Evolutionary conservation across 2,113 vertebrate species (phyloP).

Genomic region (Menura novaehollandiae): DNA sequence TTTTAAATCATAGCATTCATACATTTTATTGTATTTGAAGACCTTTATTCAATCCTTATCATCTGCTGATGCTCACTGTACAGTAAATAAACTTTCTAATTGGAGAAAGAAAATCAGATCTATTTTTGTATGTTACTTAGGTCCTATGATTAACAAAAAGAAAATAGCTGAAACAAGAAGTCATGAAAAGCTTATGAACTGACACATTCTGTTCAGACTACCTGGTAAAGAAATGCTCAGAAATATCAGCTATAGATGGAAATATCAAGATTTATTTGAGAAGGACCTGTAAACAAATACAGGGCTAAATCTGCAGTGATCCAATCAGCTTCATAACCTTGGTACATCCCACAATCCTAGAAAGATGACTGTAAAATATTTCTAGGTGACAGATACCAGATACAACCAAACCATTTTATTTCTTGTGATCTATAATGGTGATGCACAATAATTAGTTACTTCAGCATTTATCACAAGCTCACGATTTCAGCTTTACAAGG

Average conservation of each 20-base stretch:
- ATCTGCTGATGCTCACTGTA: neutral
- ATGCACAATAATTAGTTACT: neutral
- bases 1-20: neutral
- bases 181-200: neutral
- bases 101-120: neutral
- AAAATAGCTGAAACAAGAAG: neutral
- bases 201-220: neutral
- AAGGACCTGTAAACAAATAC: neutral
- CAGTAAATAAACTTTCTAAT: neutral
- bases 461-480: neutral
- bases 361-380: neutral
- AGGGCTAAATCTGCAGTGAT: neutral
- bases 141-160: neutral
- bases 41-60: neutral
- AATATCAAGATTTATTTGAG: neutral
- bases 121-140: neutral
- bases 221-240: neutral
- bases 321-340: neutral
- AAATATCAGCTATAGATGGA: neutral
- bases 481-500: neutral
- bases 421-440: neutral
- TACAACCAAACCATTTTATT: neutral
- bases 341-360: neutral
- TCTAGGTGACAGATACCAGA: neutral
- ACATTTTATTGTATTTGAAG: neutral